A percentile compares a stretch with the other conserved stretches of the same genome.
Conservation (phyloP, 1,140 invertebrate species). For the Drosophila sp. region DNA sequence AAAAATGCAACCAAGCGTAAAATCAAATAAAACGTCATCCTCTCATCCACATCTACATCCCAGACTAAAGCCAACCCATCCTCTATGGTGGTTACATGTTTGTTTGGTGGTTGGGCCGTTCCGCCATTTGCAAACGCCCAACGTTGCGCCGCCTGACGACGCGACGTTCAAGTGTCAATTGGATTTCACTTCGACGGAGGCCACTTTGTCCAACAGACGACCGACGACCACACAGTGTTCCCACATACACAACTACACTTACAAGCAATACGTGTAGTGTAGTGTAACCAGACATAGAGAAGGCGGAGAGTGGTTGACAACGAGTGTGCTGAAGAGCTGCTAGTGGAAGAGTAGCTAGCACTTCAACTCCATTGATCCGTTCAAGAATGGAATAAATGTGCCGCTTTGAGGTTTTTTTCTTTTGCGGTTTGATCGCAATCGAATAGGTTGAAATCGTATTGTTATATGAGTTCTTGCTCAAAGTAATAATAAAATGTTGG, state of each 20-base stretch:
- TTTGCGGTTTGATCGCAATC: slow-evolving; percentile 25
- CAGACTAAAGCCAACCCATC: slow-evolving; percentile 25
- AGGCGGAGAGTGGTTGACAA: slow-evolving; percentile 10
- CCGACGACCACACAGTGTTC: slow-evolving; percentile 30
- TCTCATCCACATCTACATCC: slow-evolving; percentile 46
- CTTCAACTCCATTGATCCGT: slow-evolving; percentile 16
- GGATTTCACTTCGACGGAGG: slow-evolving; percentile 64
- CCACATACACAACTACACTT: slow-evolving; percentile 2
- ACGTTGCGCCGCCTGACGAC: slow-evolving; percentile 43
- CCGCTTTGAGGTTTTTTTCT: slow-evolving; percentile 16
- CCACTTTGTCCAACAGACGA: slow-evolving; percentile 66
- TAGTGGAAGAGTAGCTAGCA: neutral
- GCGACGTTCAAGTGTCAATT: slow-evolving; percentile 74
- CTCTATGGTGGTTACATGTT: slow-evolving; percentile 6
- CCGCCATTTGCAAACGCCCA: slow-evolving; percentile 37
- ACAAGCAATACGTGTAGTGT: neutral
- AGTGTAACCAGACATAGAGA: neutral
- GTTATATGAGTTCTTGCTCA: slow-evolving; percentile 9
- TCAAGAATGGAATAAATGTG: slow-evolving; percentile 35
- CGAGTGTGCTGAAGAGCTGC: neutral
- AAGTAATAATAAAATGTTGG: neutral
- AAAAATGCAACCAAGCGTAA: slow-evolving; percentile 75
- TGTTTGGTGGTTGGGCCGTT: slow-evolving; percentile 13
- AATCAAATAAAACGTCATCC: slow-evolving; percentile 80
- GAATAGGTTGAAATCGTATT: slow-evolving; percentile 36